Evolutionary conservation across 2,888 invertebrate genomes (phyloP).

Genomic region (Archaeoteleia sp.): DNA sequence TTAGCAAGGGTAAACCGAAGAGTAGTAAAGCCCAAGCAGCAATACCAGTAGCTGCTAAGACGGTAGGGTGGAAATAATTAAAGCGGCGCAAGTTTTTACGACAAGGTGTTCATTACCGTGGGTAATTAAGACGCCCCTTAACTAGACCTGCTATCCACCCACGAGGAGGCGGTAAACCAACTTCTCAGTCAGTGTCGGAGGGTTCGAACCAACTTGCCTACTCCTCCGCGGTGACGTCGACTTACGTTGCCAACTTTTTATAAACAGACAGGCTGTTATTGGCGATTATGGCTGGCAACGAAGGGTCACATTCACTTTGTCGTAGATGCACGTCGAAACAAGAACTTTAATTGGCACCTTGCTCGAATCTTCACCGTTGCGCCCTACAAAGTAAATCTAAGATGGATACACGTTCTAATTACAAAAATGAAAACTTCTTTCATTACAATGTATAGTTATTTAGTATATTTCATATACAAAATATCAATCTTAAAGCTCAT

Average conservation of each 20-base stretch:
- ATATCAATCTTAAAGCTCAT: no score
- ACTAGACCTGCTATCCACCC: constrained; percentile 74
- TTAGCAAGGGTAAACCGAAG: constrained; percentile 49
- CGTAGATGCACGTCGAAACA: neutral
- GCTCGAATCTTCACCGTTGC: neutral
- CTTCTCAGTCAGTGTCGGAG: constrained; percentile 65
- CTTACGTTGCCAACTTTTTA: constrained; percentile 63
- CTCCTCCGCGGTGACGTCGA: constrained; percentile 36
- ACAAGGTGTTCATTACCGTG: constrained; percentile 75
- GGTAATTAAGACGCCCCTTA: constrained; percentile 75
- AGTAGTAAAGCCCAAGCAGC: constrained; percentile 38
- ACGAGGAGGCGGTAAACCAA: constrained; percentile 74
- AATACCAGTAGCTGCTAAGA: constrained; percentile 50
- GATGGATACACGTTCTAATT: no score
- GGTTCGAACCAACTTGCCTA: constrained; percentile 35
- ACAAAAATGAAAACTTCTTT: no score
- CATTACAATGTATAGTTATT: no score
- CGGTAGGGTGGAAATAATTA: constrained; percentile 71
- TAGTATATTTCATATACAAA: no score
- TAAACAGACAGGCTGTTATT: constrained; percentile 70
- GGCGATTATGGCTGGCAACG: constrained; percentile 65
- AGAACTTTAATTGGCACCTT: constrained; percentile 17
- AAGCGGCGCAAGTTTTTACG: constrained; percentile 75
- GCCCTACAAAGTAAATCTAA: no score
- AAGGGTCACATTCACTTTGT: constrained; percentile 11